These are phyloP conservation scores for Sebastes cheni DNA, from an alignment of 2,797 vertebrate species.

Conservation along the genomic window DNA sequence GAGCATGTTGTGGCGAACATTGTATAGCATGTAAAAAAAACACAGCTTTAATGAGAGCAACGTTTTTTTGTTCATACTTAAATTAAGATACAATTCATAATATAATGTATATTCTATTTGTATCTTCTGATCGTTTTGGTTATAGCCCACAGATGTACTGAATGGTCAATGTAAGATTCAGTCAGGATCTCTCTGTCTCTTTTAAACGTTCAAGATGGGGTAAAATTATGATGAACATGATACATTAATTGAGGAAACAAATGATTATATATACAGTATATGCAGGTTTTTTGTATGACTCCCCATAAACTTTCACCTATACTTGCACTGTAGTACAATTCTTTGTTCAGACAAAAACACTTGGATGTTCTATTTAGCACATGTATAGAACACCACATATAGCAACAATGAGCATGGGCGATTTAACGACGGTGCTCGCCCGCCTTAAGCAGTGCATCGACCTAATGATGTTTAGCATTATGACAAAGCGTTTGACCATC, in stretches of 20 bases:
- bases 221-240: neutral
- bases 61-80: neutral
- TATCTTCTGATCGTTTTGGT: neutral
- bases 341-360: neutral
- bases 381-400: slow-evolving; percentile 6
- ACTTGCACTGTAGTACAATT: neutral
- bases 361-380: slow-evolving; percentile 24
- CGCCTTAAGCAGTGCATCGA: slow-evolving; percentile 44
- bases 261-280: neutral
- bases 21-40: neutral
- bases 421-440: slow-evolving; percentile 9
- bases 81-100: neutral
- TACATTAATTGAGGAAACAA: neutral
- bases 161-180: neutral
- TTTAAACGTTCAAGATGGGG: neutral
- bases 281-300: neutral
- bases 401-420: slow-evolving; percentile 9
- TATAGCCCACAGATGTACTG: neutral
- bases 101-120: neutral
- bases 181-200: neutral
- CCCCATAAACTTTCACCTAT: neutral
- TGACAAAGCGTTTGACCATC: slow-evolving; percentile 71
- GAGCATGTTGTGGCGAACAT: neutral
- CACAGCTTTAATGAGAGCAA: neutral
- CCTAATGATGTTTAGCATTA: slow-evolving; percentile 62